These are phyloP conservation scores for Saguinus imperator DNA, from an alignment of 2,113 vertebrate genomes.

Conservation along the genomic window DNA sequence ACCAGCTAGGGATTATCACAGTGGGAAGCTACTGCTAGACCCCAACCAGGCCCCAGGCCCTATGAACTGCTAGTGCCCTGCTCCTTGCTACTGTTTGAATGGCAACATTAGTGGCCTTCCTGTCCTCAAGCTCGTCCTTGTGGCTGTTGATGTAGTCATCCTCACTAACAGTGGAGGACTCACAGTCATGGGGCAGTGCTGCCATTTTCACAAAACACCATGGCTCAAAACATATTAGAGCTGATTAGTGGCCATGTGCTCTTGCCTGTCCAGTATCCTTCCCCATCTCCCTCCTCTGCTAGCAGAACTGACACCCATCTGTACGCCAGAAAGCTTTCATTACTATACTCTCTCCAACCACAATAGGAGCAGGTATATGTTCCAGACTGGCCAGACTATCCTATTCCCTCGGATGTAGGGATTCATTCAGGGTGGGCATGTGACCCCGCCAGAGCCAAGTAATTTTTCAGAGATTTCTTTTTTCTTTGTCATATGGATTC, in stretches of 20 bases:
- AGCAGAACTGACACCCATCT: neutral
- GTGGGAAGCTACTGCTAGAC: neutral
- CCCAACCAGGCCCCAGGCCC: neutral
- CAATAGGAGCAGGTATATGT: neutral
- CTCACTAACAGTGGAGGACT: conserved; percentile 80
- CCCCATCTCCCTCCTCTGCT: neutral
- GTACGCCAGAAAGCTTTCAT: neutral
- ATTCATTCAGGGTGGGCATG: neutral
- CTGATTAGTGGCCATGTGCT: neutral
- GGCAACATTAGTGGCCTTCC: conserved; percentile 25
- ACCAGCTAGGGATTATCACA: neutral
- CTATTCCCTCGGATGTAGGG: neutral
- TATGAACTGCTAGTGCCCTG: neutral
- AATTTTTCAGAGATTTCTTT: neutral
- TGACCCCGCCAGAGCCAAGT: neutral
- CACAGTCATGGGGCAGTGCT: conserved; percentile 23
- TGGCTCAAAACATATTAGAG: neutral
- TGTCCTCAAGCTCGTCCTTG: conserved; percentile 21
- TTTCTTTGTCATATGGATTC: too few relatives aligned
- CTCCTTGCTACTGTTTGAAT: conserved; percentile 76
- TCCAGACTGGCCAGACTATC: neutral
- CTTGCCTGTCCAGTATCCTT: neutral
- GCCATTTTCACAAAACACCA: neutral
- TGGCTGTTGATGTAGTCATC: conserved; percentile 76
- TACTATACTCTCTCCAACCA: neutral